Percentiles rank a stretch among this genome's conserved stretches.
phyloP scores from a whole-genome alignment of 2,797 vertebrate species.

The Sebastes alutus region DNA sequence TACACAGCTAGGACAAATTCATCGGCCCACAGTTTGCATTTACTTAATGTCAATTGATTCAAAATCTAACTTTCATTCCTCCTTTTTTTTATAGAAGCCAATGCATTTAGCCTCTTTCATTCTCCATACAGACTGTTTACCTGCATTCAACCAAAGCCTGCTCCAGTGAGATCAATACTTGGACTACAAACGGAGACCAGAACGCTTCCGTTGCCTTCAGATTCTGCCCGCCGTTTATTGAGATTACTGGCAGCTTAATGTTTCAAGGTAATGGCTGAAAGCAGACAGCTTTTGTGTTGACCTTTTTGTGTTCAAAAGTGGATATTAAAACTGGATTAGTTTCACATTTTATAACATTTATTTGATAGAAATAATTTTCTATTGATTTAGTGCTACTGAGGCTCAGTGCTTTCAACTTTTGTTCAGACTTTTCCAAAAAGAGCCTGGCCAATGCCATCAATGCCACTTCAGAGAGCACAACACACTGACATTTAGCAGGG shows the following conservation, averaged over 20 bases:
- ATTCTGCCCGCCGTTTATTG: no score
- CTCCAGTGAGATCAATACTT: no score
- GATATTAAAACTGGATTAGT: not conserved
- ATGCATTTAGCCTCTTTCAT: no score
- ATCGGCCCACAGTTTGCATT: not conserved
- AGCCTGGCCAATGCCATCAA: not conserved
- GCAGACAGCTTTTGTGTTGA: not conserved
- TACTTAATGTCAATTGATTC: accelerated
- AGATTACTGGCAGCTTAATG: not conserved
- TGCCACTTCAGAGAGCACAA: not conserved
- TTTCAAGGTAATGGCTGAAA: not conserved
- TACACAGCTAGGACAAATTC: not conserved
- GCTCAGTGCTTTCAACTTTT: not conserved
- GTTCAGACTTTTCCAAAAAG: not conserved
- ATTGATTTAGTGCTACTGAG: not conserved
- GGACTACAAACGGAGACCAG: no score
- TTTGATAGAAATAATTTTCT: not conserved
- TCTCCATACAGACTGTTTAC: no score
- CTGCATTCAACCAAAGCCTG: no score
- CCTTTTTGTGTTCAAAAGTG: not conserved
- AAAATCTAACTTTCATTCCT: no score
- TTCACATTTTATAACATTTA: not conserved
- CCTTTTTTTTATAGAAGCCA: no score
- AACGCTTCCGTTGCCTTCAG: no score
- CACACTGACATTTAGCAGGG: not conserved